Evolutionary conservation across 2,113 vertebrate genomes (phyloP), one percentile per base, ranked within the genome.

Genomic region (Ctenomys sociabilis): DNA sequence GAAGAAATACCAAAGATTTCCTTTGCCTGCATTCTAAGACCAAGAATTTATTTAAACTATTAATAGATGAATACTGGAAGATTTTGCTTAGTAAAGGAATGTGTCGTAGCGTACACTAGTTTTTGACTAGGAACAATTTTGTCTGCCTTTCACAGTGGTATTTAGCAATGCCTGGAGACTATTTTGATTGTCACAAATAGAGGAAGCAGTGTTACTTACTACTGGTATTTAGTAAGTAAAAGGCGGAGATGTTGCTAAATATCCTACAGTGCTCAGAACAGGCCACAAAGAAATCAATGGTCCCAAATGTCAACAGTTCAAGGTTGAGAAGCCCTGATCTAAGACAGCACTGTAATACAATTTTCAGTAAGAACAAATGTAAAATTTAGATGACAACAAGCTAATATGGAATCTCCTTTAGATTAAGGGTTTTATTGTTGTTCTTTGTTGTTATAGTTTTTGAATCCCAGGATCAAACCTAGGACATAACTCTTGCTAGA

Each of bases 21-120:
- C 54, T 61, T 83, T 91, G 59, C 30, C 73, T 72, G 61, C 59
- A 82, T 73, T 92, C 61, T 88, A 85, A 82, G 22, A 77, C 43
- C 22, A 24, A 7, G 32, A 14, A 84, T 77, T 86, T 91, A 63
- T 83, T 81, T 64, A 86, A 89, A 57, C 43, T 75, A 73, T 72
- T 92, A 94, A 83, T 43, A 88, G 91, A 77, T 72, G 32, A 85
- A 59, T 52, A 52, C 57, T 54, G 77, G 45, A 78, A 78, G 40
- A 37, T 88, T 80, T 93, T 93, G 5, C 35, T 63, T 61, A 7
- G 4, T 81, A 40, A 73, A 78, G 52, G 88, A 61, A 73, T 57
- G 5, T 70, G 19, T 87, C 66, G 35, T 37, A 6, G 26, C 17
- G 26, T 78, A 21, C 1, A 26, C 45, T 96, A 78, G 37, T 89